Percentiles rank a stretch among this genome's conserved stretches.
Evolutionary conservation across 1,140 invertebrate genomes (phyloP).

Genomic region (Drosophila pseudoananassae): DNA sequence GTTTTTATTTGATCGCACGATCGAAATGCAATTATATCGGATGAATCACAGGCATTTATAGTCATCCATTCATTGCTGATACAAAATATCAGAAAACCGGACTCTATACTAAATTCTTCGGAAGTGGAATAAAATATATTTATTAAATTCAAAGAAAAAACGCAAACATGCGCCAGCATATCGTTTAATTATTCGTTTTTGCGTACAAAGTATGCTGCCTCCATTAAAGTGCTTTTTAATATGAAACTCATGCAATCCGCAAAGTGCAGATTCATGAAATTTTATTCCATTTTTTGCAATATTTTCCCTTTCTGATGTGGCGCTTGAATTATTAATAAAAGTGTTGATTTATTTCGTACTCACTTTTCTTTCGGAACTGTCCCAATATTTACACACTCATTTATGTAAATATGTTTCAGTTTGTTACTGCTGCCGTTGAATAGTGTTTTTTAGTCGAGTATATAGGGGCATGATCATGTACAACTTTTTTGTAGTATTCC

Average conservation of each 20-base stretch:
- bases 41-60: conserved; percentile 21
- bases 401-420: conserved; percentile 30
- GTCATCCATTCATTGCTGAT: conserved; percentile 9
- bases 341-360: conserved; percentile 24
- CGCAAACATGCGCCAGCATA: not conserved
- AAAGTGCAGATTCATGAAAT: conserved; percentile 5
- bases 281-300: not conserved
- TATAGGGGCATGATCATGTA: not conserved
- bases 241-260: not conserved
- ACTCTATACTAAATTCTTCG: not conserved
- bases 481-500: conserved; percentile 10
- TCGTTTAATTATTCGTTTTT: conserved; percentile 1
- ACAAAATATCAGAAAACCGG: not conserved
- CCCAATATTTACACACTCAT: conserved; percentile 35
- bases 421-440: conserved; percentile 27
- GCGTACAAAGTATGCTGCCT: not conserved
- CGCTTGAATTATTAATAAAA: conserved; percentile 19
- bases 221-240: not conserved
- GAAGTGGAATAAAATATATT: not conserved
- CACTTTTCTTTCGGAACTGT: conserved; percentile 32
- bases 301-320: conserved; percentile 7
- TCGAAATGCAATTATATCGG: conserved; percentile 9
- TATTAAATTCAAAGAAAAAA: not conserved
- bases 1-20: conserved; percentile 6
- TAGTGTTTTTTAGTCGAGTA: not conserved